Evolutionary conservation across 2,113 vertebrate species (phyloP).

Genomic region (Mormoops blainvillei): DNA sequence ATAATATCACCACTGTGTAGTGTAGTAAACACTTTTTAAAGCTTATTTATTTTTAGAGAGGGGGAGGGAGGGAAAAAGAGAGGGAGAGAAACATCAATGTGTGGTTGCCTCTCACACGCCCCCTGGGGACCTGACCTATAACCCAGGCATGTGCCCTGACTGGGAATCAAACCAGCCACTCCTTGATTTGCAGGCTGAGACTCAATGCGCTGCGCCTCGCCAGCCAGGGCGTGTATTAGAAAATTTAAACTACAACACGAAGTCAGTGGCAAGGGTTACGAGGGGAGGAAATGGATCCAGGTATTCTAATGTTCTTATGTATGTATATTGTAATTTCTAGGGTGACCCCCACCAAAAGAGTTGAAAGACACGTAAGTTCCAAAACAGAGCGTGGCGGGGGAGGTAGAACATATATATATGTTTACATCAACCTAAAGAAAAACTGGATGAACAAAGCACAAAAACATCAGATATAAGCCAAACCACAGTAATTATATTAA

Average conservation of each 20-base stretch:
- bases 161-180: too few species aligned
- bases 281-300: not conserved
- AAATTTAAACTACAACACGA: not conserved
- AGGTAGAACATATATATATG: not conserved
- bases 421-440: not conserved
- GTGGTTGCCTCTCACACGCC: too few species aligned
- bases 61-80: too few species aligned
- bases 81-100: too few species aligned
- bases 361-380: not conserved
- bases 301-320: not conserved
- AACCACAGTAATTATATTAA: not conserved
- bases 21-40: too few species aligned
- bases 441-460: not conserved
- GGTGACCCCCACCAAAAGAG: not conserved
- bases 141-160: too few species aligned
- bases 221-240: not conserved
- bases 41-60: too few species aligned
- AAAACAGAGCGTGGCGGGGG: too few species aligned
- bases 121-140: too few species aligned
- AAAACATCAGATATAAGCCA: not conserved
- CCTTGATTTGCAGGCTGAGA: too few species aligned
- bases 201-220: too few species aligned
- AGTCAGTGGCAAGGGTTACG: not conserved
- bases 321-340: not conserved
- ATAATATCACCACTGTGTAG: not conserved